These are phyloP conservation scores for Anthrax anthrax DNA, from an alignment of 2,888 invertebrate genomes.

Conservation along the genomic window DNA sequence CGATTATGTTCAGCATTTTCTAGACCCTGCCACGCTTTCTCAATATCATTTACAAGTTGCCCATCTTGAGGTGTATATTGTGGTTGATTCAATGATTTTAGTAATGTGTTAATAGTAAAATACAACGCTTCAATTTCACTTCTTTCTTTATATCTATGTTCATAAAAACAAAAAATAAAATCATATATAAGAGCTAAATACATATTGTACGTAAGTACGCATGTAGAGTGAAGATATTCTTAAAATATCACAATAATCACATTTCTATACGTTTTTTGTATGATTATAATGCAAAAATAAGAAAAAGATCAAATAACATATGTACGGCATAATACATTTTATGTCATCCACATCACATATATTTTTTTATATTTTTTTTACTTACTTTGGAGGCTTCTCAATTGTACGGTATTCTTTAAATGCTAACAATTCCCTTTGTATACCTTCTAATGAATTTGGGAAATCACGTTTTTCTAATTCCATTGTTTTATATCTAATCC, in stretches of 20 bases:
- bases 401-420: constrained; percentile 94
- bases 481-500: constrained; percentile 78
- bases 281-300: too few relatives aligned
- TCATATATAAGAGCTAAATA: too few relatives aligned
- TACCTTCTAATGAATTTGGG: constrained; percentile 89
- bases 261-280: too few relatives aligned
- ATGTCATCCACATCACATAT: too few relatives aligned
- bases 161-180: too few relatives aligned
- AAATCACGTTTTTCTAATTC: constrained; percentile 75
- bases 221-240: too few relatives aligned
- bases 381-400: constrained; percentile 94
- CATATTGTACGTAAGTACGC: too few relatives aligned
- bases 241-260: too few relatives aligned
- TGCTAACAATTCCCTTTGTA: constrained; percentile 72
- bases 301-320: too few relatives aligned
- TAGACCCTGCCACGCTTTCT: constrained; percentile 83
- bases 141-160: constrained; percentile 74
- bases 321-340: too few relatives aligned
- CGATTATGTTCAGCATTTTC: constrained; percentile 89
- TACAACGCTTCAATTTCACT: constrained; percentile 94
- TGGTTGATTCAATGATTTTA: constrained; percentile 86
- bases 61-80: constrained; percentile 78
- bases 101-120: constrained; percentile 90
- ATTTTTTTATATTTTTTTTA: constrained; percentile 13
- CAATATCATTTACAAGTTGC: constrained; percentile 85